Evolutionary conservation across 2,113 vertebrate genomes (phyloP).

Genomic region (Corythornis madagascariensis): DNA sequence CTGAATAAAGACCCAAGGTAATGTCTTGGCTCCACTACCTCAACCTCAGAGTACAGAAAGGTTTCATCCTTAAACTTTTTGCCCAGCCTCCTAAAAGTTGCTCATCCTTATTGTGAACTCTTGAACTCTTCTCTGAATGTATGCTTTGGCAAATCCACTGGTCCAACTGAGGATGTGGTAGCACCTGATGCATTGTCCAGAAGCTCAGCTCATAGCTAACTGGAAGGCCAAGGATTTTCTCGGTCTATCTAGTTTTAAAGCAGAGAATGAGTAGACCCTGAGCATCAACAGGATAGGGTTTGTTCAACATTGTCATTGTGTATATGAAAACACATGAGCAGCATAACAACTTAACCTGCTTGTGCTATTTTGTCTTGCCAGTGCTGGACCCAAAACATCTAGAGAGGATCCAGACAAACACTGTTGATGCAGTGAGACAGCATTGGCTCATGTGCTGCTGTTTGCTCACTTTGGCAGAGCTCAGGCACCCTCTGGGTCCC

Average conservation of each 20-base stretch:
- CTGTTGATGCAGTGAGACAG: not conserved
- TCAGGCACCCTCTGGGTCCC: not conserved
- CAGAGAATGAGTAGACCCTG: not conserved
- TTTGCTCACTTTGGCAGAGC: rapidly evolving
- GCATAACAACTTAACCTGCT: not conserved
- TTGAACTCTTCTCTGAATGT: not conserved
- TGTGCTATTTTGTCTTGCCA: not conserved
- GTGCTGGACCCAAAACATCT: not conserved
- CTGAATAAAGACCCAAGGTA: not conserved
- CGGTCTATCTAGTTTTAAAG: not conserved
- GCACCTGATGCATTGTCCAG: not conserved
- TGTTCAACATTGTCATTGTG: not conserved
- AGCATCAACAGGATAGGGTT: not conserved
- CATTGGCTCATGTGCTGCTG: rapidly evolving
- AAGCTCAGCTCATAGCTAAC: not conserved
- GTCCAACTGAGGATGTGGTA: not conserved
- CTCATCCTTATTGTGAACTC: not conserved
- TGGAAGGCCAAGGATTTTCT: not conserved
- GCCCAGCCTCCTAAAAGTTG: not conserved
- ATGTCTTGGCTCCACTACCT: not conserved
- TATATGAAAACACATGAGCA: not conserved
- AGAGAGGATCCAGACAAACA: not conserved
- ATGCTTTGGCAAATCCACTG: not conserved
- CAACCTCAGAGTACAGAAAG: not conserved
- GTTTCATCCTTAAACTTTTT: not conserved